Evolutionary conservation across 92 coral and sea anemone genomes (phyloP).

Genomic region (Porites rus): DNA sequence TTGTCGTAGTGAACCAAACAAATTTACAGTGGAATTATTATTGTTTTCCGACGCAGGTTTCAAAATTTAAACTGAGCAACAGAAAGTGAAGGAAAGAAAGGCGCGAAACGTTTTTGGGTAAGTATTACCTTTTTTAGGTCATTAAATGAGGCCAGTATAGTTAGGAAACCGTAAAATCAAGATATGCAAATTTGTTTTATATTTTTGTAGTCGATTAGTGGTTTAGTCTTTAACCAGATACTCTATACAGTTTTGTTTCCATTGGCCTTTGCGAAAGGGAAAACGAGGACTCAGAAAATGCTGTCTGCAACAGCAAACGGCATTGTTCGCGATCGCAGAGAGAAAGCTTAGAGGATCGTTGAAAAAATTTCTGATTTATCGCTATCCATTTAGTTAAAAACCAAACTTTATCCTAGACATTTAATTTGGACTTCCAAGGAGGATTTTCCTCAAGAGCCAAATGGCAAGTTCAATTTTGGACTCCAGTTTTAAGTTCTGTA

Average conservation of each 20-base stretch:
- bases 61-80: background rate
- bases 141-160: background rate
- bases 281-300: too few relatives aligned
- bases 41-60: background rate
- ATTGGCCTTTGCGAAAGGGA: background rate
- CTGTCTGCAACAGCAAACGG: too few relatives aligned
- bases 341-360: too few relatives aligned
- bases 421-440: too few relatives aligned
- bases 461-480: too few relatives aligned
- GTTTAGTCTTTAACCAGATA: background rate
- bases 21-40: background rate
- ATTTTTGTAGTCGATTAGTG: background rate
- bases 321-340: too few relatives aligned
- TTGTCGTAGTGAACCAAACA: constrained; percentile 9
- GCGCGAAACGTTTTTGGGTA: background rate
- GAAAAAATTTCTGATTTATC: too few relatives aligned
- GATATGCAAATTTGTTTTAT: background rate
- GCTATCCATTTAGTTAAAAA: too few relatives aligned
- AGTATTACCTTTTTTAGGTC: background rate
- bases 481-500: background rate
- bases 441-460: too few relatives aligned
- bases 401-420: too few relatives aligned
- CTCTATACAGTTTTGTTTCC: background rate
- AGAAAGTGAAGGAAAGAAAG: background rate
- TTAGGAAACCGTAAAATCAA: background rate